These are phyloP conservation scores for Myotis brandtii DNA, from an alignment of 2,113 vertebrate species.

Conservation along the genomic window DNA sequence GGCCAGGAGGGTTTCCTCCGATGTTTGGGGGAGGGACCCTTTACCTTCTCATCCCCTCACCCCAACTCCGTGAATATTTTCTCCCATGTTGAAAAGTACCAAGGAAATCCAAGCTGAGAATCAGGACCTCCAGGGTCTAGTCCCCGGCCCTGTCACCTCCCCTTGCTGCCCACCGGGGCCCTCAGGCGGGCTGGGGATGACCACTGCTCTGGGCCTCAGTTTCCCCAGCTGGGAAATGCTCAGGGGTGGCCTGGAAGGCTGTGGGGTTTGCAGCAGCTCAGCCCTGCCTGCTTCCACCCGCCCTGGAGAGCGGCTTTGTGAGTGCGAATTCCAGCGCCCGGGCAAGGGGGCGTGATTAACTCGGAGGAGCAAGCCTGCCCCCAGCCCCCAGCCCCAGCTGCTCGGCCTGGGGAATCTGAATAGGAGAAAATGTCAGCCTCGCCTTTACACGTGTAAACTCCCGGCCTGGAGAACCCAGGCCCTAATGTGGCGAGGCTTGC, in stretches of 20 bases:
- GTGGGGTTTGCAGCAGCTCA: not conserved
- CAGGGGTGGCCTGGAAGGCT: not conserved
- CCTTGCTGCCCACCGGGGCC: not conserved
- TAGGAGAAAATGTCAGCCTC: slow-evolving; percentile 80
- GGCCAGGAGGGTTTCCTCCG: not conserved
- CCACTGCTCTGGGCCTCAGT: slow-evolving; percentile 27
- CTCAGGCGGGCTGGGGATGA: not conserved
- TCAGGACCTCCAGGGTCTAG: not conserved
- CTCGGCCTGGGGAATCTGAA: slow-evolving; percentile 85
- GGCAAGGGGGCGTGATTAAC: slow-evolving; percentile 9
- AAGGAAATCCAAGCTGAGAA: not conserved
- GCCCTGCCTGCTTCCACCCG: not conserved
- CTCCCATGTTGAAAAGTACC: not conserved
- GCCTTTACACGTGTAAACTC: slow-evolving; percentile 82
- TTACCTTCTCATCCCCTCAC: accelerated
- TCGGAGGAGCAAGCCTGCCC: not conserved
- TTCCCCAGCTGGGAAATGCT: slow-evolving; percentile 30
- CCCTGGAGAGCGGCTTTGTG: slow-evolving; percentile 61
- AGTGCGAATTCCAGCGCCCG: slow-evolving; percentile 13
- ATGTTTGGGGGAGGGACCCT: not conserved
- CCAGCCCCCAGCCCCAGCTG: slow-evolving; percentile 54
- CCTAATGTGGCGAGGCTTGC: slow-evolving; percentile 76
- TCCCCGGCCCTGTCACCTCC: not conserved
- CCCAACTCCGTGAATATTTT: not conserved
- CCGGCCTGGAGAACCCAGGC: not conserved